These are phyloP conservation scores for Ascidia mentula DNA, from an alignment of 23 tunicate genomes.

Conservation along the genomic window DNA sequence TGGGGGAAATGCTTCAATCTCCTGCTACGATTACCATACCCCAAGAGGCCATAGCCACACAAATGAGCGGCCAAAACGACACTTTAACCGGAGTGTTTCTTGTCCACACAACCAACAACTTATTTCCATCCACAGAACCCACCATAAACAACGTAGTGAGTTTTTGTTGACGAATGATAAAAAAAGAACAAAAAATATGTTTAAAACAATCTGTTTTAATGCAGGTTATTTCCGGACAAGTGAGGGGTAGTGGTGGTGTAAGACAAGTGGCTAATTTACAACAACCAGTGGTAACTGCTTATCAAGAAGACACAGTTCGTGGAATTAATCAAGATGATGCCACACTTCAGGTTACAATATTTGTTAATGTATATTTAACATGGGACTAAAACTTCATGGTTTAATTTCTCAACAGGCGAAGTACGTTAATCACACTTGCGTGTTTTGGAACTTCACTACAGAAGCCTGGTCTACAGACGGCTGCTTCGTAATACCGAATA, in stretches of 20 bases:
- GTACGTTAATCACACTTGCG: conserved; percentile 29
- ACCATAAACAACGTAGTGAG: not conserved
- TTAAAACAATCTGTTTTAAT: too few species aligned
- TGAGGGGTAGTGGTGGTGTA: not conserved
- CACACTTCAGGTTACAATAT: too few species aligned
- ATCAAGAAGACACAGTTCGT: not conserved
- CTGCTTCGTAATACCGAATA: conserved; percentile 19
- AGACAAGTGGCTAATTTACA: not conserved
- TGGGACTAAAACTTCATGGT: too few species aligned
- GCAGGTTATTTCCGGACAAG: not conserved
- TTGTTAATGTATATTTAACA: too few species aligned
- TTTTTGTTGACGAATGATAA: too few species aligned
- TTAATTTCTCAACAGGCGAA: conserved; percentile 13
- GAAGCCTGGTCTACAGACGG: conserved; percentile 51
- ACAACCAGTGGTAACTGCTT: not conserved
- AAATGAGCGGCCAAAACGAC: too few species aligned
- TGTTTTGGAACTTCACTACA: conserved; percentile 46
- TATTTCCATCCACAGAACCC: not conserved
- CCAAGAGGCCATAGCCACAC: too few species aligned
- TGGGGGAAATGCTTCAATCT: not conserved
- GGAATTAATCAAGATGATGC: not conserved
- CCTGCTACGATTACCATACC: too few species aligned
- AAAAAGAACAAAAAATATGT: too few species aligned
- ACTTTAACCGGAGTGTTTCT: not conserved
- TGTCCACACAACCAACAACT: not conserved